Conservation (phyloP, 2,888 invertebrate genomes). For the Molorchus minor region DNA sequence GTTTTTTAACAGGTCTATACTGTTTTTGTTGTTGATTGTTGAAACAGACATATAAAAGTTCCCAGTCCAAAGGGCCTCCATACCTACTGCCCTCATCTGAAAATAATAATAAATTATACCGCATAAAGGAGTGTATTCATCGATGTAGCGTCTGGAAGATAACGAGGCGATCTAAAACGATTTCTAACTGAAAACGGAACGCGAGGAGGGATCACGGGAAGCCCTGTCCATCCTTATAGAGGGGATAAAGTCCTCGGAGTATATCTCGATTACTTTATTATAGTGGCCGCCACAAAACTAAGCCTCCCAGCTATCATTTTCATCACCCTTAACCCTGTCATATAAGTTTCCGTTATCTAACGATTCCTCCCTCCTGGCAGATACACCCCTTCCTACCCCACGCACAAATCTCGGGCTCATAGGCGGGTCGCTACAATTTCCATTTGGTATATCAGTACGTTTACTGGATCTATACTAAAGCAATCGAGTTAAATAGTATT, state of each 20-base stretch:
- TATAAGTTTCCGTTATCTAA: slow-evolving; percentile 64
- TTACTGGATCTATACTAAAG: too few relatives aligned
- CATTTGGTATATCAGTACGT: too few relatives aligned
- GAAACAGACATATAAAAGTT: too few relatives aligned
- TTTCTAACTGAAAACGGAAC: not conserved
- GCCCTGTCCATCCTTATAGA: slow-evolving; percentile 38
- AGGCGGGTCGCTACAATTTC: slow-evolving; percentile 21
- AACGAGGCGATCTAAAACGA: too few relatives aligned
- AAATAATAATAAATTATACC: too few relatives aligned
- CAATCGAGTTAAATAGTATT: too few relatives aligned
- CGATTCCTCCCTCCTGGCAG: slow-evolving; percentile 39
- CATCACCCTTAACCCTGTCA: slow-evolving; percentile 65
- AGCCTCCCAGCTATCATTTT: slow-evolving; percentile 61
- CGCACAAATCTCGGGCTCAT: slow-evolving; percentile 27
- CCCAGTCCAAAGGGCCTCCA: too few relatives aligned
- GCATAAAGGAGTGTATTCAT: too few relatives aligned
- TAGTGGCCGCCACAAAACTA: slow-evolving; percentile 57
- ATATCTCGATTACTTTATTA: slow-evolving; percentile 59
- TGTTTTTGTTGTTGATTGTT: too few relatives aligned
- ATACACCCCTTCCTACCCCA: slow-evolving; percentile 31
- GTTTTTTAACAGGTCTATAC: too few relatives aligned
- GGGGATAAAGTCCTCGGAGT: slow-evolving; percentile 46
- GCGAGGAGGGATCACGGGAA: not conserved
- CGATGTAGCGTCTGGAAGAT: too few relatives aligned
- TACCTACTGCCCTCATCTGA: too few relatives aligned